Conservation (phyloP, 2,113 vertebrate species). For the Erinaceus europaeus region DNA sequence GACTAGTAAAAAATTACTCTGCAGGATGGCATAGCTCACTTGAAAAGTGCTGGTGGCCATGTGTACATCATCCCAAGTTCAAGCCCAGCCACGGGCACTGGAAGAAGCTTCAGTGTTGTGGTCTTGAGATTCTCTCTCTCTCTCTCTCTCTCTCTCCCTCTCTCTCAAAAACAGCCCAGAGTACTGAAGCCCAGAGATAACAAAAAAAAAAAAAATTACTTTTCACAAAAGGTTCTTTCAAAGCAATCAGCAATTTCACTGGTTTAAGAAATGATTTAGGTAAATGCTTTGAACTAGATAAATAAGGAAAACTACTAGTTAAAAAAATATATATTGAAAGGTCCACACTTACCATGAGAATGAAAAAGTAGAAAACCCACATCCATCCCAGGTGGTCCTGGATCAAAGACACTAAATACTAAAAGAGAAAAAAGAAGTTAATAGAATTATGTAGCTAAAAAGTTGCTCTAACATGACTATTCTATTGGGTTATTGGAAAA, state of each 20-base stretch:
- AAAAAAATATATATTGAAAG: background rate
- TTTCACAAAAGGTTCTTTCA: constrained; percentile 29
- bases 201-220: no score
- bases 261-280: constrained; percentile 19
- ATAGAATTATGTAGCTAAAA: background rate
- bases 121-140: no score
- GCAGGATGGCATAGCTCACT: no score
- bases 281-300: constrained; percentile 16
- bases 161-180: no score
- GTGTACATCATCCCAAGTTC: no score
- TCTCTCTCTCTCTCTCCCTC: no score
- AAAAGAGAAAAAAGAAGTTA: constrained; percentile 33
- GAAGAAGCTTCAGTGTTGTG: no score
- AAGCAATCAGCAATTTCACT: constrained; percentile 14
- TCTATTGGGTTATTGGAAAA: no score
- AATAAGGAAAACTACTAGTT: background rate
- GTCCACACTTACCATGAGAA: constrained; percentile 92
- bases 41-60: no score
- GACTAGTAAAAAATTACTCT: constrained; percentile 9
- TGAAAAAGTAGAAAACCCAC: constrained; percentile 97
- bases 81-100: no score
- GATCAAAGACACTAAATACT: constrained; percentile 96
- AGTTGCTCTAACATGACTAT: background rate
- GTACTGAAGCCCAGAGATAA: no score
- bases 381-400: constrained; percentile 93